Evolutionary conservation across 2,113 vertebrate genomes (phyloP).

Genomic region (Ramphastos sulfuratus): DNA sequence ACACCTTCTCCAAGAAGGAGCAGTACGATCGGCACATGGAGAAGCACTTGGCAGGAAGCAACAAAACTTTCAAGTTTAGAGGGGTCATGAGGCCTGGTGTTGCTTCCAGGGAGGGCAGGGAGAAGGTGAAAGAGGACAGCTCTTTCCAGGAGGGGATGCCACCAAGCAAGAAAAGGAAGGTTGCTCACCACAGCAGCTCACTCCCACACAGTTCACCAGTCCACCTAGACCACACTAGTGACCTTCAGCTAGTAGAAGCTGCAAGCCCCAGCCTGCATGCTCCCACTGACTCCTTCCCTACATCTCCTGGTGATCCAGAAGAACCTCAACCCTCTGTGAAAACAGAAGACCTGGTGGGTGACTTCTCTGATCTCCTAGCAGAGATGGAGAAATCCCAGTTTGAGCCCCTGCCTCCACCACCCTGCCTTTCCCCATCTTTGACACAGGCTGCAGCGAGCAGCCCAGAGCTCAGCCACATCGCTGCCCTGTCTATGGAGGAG

Average conservation of each 20-base stretch:
- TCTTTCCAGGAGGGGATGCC: constrained; percentile 36
- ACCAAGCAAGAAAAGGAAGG: constrained; percentile 81
- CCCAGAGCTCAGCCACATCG: background rate
- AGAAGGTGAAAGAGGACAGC: constrained; percentile 54
- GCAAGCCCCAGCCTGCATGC: constrained; percentile 36
- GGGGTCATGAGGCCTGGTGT: constrained; percentile 85
- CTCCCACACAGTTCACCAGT: constrained; percentile 34
- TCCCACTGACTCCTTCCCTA: constrained; percentile 58
- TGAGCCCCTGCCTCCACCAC: constrained; percentile 60
- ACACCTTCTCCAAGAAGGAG: constrained; percentile 97
- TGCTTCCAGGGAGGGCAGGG: constrained; percentile 72
- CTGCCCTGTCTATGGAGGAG: background rate
- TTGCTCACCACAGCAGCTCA: constrained; percentile 60
- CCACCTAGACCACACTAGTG: constrained; percentile 38
- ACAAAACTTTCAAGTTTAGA: constrained; percentile 89
- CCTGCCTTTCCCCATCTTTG: constrained; percentile 60
- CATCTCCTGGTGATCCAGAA: constrained; percentile 31
- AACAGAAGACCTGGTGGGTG: constrained; percentile 73
- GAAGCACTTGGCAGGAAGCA: constrained; percentile 87
- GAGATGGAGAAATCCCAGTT: constrained; percentile 67
- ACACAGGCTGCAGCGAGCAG: constrained; percentile 51
- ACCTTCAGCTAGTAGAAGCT: constrained; percentile 59
- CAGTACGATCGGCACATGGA: constrained; percentile 98
- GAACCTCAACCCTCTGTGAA: constrained; percentile 71
- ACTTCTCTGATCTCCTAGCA: constrained; percentile 74